Evolutionary conservation across 2,113 vertebrate genomes (phyloP), one percentile per base, ranked within the genome.

Genomic region (Amblyopsis rosae): DNA sequence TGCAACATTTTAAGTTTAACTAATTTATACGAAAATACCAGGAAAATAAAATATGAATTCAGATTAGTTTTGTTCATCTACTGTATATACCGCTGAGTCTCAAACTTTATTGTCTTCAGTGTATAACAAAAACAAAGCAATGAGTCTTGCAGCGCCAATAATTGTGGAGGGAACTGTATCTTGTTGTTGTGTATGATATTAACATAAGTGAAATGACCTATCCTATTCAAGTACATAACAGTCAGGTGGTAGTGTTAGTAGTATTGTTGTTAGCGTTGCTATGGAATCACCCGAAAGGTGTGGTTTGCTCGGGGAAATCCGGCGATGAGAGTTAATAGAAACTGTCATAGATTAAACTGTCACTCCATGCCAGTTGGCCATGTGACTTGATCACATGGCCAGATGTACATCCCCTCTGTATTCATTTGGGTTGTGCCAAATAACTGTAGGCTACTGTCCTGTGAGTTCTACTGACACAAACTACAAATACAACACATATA

Each of bases 361-460:
- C 35, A 48, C 58, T 13, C 17, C 6, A 41, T 75, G 62, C 35
- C 4, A 41, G 35, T 8, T 41, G 35, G 5, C 35, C 35, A 41
- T 41, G 35, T 41, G 35, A 41, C 35, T 7, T 8, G 7, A 53
- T 80, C 71, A 81, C n/a, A 64, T 59, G 41, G 54, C 77, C n/a
- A 68, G 51, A 61, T 65, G 65, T 76, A 49, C 35, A 41, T 8
- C 35, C 35, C 35, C 35, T 41, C 5, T 41, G 35, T 41, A 41
- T 41, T 41, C 7, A 8, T 41, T 41, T 41, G 4, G 35, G 35
- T 41, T 41, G 6, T 41, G 35, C 35, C 35, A 41, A 41, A 41
- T 41, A 41, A 41, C 35, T 5, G 35, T 41, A 41, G 35, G 35
- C 35, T 41, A 7, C 35, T 41, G 35, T 41, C 35, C 35, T 41